Evolutionary conservation across 2,113 vertebrate genomes (phyloP).

Genomic region (Hystrix brachyura): DNA sequence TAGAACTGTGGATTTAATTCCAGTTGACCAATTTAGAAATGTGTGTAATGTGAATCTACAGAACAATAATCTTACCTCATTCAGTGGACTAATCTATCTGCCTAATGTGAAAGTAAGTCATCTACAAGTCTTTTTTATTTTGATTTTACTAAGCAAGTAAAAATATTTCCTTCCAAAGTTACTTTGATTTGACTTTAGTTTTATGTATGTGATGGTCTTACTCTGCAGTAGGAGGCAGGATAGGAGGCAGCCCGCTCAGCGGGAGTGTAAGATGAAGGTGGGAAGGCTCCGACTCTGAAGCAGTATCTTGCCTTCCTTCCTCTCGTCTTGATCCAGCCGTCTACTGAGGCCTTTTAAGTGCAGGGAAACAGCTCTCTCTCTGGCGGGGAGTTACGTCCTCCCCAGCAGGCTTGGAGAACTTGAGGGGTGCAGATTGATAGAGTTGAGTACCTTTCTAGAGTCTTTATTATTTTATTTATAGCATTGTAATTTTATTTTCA

Average conservation of each 20-base stretch:
- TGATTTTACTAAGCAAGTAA: slow-evolving; percentile 19
- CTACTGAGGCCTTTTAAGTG: neutral
- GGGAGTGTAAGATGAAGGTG: neutral
- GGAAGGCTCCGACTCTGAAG: neutral
- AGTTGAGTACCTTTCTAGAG: neutral
- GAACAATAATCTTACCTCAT: slow-evolving; percentile 92
- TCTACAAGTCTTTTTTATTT: neutral
- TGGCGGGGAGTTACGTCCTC: neutral
- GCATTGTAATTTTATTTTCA: slow-evolving; percentile 51
- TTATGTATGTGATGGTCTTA: neutral
- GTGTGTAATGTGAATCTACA: slow-evolving; percentile 90
- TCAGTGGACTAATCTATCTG: slow-evolving; percentile 92
- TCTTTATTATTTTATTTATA: slow-evolving; percentile 57
- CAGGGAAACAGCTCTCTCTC: neutral
- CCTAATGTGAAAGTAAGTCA: slow-evolving; percentile 90
- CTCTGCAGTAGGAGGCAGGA: neutral
- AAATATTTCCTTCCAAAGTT: slow-evolving; percentile 1
- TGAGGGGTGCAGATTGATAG: neutral
- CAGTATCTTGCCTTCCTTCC: neutral
- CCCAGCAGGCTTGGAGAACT: neutral
- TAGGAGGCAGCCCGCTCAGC: neutral
- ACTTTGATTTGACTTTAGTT: slow-evolving; percentile 21
- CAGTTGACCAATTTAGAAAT: slow-evolving; percentile 89
- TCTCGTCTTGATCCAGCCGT: neutral
- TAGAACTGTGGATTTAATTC: slow-evolving; percentile 90